Conservation (phyloP, 92 coral and sea anemone genomes). For the Epizoanthus ramosus region DNA sequence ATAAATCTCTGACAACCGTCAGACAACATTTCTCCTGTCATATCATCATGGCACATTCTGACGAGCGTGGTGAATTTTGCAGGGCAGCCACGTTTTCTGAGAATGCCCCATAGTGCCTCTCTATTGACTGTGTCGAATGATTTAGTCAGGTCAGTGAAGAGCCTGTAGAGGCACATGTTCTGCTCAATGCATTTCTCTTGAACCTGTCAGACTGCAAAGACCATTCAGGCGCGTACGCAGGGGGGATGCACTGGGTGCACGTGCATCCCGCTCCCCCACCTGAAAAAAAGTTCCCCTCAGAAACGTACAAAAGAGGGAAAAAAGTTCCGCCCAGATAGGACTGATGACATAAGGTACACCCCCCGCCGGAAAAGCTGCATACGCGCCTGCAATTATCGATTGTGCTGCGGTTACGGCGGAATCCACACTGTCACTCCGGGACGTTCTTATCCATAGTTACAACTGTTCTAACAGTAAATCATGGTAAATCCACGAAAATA, state of each 20-base stretch:
- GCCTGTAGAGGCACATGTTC: constrained; percentile 1
- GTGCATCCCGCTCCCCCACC: too few species aligned
- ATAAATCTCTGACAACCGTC: not conserved
- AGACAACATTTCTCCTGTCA: constrained; percentile 8
- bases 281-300: too few species aligned
- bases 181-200: constrained; percentile 27
- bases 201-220: constrained; percentile 25
- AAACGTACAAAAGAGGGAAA: too few species aligned
- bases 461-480: not conserved
- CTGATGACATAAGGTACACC: too few species aligned
- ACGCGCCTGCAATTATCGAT: too few species aligned
- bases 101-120: too few species aligned
- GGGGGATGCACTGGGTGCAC: too few species aligned
- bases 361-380: too few species aligned
- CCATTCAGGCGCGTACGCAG: too few species aligned
- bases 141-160: constrained; percentile 17
- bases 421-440: constrained; percentile 26
- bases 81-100: constrained; percentile 16
- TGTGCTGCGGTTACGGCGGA: constrained; percentile 10
- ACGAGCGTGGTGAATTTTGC: constrained; percentile 11
- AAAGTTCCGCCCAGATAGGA: too few species aligned
- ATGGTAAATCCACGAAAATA: too few species aligned
- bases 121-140: not conserved
- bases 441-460: not conserved
- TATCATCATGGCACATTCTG: not conserved